Evolutionary conservation across 2,113 vertebrate species (phyloP).

Genomic region (Carollia perspicillata): DNA sequence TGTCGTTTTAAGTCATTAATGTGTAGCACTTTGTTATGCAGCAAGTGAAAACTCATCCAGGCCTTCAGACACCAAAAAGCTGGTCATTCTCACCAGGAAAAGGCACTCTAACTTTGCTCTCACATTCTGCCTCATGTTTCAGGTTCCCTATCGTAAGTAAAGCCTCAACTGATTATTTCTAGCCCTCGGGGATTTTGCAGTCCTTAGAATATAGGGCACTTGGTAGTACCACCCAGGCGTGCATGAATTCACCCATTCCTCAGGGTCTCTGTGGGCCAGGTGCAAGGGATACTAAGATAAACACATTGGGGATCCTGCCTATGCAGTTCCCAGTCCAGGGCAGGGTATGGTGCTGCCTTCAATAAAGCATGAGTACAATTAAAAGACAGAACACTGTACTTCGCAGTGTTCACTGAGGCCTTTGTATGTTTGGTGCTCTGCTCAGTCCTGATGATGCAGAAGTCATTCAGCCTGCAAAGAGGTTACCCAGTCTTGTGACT

Average conservation of each 20-base stretch:
- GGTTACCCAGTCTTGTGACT: not conserved
- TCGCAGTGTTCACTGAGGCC: not conserved
- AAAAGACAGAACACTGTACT: not conserved
- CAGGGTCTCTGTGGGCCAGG: not conserved
- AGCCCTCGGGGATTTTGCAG: not conserved
- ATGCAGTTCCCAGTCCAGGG: not conserved
- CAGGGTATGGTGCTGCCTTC: not conserved
- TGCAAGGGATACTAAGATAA: not conserved
- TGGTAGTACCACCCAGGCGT: not conserved
- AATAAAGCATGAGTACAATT: accelerated
- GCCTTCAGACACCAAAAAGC: not conserved
- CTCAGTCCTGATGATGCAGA: not conserved
- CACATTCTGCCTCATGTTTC: not conserved
- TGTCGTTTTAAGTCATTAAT: not conserved
- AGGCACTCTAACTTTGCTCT: not conserved
- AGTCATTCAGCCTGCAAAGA: not conserved
- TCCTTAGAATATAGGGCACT: not conserved
- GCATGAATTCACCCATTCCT: not conserved
- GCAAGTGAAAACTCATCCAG: not conserved
- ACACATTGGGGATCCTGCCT: not conserved
- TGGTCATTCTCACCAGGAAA: not conserved
- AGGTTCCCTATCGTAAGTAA: not conserved
- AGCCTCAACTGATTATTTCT: not conserved
- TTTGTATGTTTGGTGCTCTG: not conserved
- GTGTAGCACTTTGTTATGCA: not conserved